Conservation (phyloP, 2,113 vertebrate genomes). For the Zosterops japonicus region DNA sequence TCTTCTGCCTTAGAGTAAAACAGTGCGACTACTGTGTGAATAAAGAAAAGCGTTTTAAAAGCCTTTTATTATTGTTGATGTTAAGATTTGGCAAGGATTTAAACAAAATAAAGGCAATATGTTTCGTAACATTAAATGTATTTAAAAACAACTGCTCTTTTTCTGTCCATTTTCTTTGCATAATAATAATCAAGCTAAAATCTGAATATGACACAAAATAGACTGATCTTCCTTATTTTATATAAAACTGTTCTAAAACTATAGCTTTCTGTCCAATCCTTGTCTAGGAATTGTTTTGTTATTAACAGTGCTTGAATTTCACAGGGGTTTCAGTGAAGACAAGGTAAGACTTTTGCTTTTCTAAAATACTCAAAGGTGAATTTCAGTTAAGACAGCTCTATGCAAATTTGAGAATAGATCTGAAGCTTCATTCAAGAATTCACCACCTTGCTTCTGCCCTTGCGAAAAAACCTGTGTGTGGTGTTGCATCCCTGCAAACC, state of each 20-base stretch:
- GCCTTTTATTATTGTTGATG: not conserved
- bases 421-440: not conserved
- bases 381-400: not conserved
- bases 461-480: not conserved
- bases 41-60: slow-evolving; percentile 6
- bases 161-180: not conserved
- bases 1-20: slow-evolving; percentile 29
- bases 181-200: not conserved
- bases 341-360: not conserved
- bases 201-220: not conserved
- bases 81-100: slow-evolving; percentile 20
- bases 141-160: not conserved
- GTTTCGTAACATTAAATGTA: slow-evolving; percentile 60
- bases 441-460: not conserved
- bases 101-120: not conserved
- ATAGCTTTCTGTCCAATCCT: not conserved
- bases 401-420: not conserved
- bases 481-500: not conserved
- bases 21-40: not conserved
- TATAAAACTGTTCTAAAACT: not conserved
- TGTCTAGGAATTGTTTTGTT: not conserved
- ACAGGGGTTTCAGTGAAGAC: not conserved
- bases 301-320: not conserved
- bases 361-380: not conserved
- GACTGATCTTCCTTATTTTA: not conserved